phyloP scores from a whole-genome alignment of 2,888 invertebrate genomes.

The Xylota sylvarum region DNA sequence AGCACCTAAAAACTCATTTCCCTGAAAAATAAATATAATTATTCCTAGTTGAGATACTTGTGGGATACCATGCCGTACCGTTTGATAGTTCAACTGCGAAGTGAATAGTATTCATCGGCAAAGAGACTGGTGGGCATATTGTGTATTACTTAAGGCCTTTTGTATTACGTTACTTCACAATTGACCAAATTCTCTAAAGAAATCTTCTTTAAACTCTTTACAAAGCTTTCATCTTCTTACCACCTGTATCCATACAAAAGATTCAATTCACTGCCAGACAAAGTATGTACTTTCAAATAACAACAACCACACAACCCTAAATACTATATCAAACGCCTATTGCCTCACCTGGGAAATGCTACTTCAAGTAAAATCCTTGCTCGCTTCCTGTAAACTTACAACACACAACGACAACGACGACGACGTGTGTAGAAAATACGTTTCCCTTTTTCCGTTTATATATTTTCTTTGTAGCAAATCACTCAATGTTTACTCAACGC shows the following conservation, averaged over 20 bases:
- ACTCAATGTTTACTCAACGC: slow-evolving; percentile 15
- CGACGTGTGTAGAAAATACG: not conserved
- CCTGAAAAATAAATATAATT: no score
- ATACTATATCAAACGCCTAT: not conserved
- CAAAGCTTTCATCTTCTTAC: not conserved
- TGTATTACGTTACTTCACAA: no score
- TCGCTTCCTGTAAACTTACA: not conserved
- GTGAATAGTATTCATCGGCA: no score
- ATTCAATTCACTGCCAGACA: not conserved
- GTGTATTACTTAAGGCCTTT: no score
- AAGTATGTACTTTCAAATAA: not conserved
- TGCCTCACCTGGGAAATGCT: not conserved
- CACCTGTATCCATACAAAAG: not conserved
- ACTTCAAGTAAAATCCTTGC: not conserved
- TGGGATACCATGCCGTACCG: no score
- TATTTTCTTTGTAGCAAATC: slow-evolving; percentile 2
- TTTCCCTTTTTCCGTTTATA: not conserved
- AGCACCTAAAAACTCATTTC: no score
- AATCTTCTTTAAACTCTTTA: not conserved
- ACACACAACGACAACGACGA: no score
- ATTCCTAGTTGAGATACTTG: no score
- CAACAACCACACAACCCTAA: not conserved
- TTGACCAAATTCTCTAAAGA: not conserved
- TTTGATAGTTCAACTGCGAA: no score
- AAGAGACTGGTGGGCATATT: no score